Conservation (phyloP, 2,888 invertebrate genomes). For the Sisyra nigra region DNA sequence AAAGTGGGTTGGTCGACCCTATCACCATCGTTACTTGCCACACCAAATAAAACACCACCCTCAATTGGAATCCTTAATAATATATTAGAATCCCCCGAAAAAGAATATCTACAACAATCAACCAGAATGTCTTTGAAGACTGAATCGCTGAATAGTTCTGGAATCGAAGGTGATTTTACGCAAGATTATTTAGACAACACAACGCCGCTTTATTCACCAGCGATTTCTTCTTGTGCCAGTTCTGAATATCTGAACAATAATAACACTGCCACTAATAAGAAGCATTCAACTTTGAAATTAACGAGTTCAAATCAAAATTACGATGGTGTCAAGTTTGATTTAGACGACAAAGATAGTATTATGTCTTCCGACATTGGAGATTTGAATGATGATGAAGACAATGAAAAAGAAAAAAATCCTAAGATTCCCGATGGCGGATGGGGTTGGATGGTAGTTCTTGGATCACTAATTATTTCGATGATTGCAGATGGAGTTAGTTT, state of each 20-base stretch:
- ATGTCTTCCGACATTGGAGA: slow-evolving; percentile 12
- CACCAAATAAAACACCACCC: slow-evolving; percentile 1
- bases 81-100: slow-evolving; percentile 13
- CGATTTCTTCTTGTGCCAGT: slow-evolving; percentile 6
- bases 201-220: slow-evolving; percentile 15
- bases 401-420: slow-evolving; percentile 23
- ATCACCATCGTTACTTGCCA: neutral
- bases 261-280: neutral
- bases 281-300: neutral
- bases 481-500: slow-evolving; percentile 89
- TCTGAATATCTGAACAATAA: slow-evolving; percentile 8
- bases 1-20: slow-evolving; percentile 4
- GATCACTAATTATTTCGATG: slow-evolving; percentile 72
- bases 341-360: slow-evolving; percentile 14
- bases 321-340: slow-evolving; percentile 15
- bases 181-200: slow-evolving; percentile 14
- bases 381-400: neutral
- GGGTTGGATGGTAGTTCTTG: slow-evolving; percentile 81
- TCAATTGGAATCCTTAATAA: neutral
- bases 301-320: neutral
- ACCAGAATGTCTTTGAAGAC: slow-evolving; percentile 14
- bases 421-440: slow-evolving; percentile 68
- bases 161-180: slow-evolving; percentile 28
- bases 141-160: slow-evolving; percentile 29
- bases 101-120: neutral